Evolutionary conservation across 2,888 invertebrate species (phyloP).

Genomic region (Eucriotettix oculatus): DNA sequence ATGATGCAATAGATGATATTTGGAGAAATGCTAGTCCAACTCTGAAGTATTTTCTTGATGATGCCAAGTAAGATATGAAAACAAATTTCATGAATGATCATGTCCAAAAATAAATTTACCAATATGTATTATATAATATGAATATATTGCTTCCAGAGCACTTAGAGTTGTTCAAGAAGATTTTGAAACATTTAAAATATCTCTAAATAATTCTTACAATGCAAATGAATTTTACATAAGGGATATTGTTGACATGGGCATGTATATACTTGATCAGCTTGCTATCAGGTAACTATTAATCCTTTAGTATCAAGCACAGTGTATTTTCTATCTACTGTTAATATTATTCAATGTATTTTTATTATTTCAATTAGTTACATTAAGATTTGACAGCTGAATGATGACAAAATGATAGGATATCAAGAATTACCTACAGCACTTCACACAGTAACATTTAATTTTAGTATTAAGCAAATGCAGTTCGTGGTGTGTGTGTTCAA

Average conservation of each 20-base stretch:
- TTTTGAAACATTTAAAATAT: constrained; percentile 47
- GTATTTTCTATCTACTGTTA: no score
- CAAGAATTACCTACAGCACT: no score
- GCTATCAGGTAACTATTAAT: constrained; percentile 32
- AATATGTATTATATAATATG: background rate
- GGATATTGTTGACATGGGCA: constrained; percentile 51
- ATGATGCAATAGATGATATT: constrained; percentile 45
- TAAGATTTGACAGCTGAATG: no score
- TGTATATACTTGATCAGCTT: constrained; percentile 58
- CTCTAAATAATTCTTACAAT: constrained; percentile 59
- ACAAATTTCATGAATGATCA: background rate
- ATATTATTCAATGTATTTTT: no score
- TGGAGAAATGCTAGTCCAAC: constrained; percentile 62
- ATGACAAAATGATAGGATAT: no score
- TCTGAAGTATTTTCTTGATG: constrained; percentile 50
- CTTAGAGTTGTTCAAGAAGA: constrained; percentile 49
- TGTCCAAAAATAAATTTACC: background rate
- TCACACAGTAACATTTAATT: no score
- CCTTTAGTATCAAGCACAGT: no score
- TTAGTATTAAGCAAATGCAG: no score
- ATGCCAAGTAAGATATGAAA: constrained; percentile 36
- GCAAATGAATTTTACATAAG: constrained; percentile 72
- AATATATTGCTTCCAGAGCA: constrained; percentile 16
- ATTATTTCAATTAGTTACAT: no score
- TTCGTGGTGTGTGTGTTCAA: no score